These are phyloP conservation scores for Brachystomella parvula DNA, from an alignment of 1,140 invertebrate species.

Conservation along the genomic window DNA sequence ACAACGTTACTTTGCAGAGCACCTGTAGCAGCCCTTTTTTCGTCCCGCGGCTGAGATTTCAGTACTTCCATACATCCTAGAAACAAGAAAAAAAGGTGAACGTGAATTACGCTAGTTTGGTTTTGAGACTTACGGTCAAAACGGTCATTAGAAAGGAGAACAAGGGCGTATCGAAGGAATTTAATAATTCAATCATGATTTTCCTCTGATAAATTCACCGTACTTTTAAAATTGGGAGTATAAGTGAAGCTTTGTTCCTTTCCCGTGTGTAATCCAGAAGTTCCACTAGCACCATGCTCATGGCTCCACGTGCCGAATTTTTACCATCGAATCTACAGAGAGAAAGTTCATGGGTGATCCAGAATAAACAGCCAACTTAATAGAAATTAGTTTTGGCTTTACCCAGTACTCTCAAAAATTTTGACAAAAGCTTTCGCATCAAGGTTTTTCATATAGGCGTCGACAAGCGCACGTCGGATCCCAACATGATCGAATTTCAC, in stretches of 20 bases:
- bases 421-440: slow-evolving; percentile 51
- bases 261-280: slow-evolving; percentile 39
- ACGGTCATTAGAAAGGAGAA: slow-evolving; percentile 52
- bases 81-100: slow-evolving; percentile 8
- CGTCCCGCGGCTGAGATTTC: slow-evolving; percentile 38
- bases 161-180: slow-evolving; percentile 49
- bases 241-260: slow-evolving; percentile 34
- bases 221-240: slow-evolving; percentile 38
- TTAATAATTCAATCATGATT: slow-evolving; percentile 41
- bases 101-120: neutral
- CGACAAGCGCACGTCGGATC: slow-evolving; percentile 49
- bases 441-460: slow-evolving; percentile 49
- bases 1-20: slow-evolving; percentile 46
- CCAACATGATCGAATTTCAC: slow-evolving; percentile 50
- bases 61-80: slow-evolving; percentile 8
- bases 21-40: slow-evolving; percentile 44
- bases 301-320: slow-evolving; percentile 37
- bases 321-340: slow-evolving; percentile 19
- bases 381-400: neutral
- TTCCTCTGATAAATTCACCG: neutral
- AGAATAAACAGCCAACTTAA: neutral
- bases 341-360: neutral
- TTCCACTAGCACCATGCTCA: slow-evolving; percentile 50
- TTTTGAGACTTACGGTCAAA: slow-evolving; percentile 46
- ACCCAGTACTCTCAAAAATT: slow-evolving; percentile 42